Evolutionary conservation across 2,888 invertebrate species (phyloP).

Genomic region (Drosophila algonquin): DNA sequence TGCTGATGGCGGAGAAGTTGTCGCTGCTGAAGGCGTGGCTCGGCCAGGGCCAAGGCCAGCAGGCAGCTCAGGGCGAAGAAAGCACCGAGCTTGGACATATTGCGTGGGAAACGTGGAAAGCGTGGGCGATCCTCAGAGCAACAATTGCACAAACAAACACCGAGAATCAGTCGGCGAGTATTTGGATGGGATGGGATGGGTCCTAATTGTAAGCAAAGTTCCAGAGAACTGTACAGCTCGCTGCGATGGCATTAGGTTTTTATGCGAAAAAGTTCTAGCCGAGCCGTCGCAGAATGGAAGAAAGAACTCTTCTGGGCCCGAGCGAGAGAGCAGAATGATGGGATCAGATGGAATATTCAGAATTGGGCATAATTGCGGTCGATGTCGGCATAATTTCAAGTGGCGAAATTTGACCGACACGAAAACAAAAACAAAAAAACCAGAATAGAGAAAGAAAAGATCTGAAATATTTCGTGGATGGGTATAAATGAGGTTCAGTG

Average conservation of each 20-base stretch:
- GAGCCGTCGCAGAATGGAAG: not conserved
- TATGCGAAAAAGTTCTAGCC: constrained; percentile 73
- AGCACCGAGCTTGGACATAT: constrained; percentile 59
- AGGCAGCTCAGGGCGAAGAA: constrained; percentile 59
- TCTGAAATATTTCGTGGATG: constrained; percentile 6
- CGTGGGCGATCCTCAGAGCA: not conserved
- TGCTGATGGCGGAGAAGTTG: constrained; percentile 16
- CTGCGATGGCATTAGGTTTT: constrained; percentile 68
- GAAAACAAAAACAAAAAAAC: constrained; percentile 40
- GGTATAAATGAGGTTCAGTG: constrained; percentile 51
- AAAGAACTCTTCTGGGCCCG: constrained; percentile 18
- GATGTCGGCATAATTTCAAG: constrained; percentile 70
- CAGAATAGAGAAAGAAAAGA: constrained; percentile 25
- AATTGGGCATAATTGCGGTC: constrained; percentile 71
- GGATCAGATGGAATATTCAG: constrained; percentile 22
- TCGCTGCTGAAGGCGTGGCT: constrained; percentile 51
- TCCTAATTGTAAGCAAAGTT: constrained; percentile 80
- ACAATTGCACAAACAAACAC: no score
- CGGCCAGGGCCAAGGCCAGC: constrained; percentile 69
- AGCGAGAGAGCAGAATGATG: constrained; percentile 14
- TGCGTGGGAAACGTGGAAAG: not conserved
- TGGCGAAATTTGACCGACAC: constrained; percentile 46
- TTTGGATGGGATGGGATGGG: constrained; percentile 16
- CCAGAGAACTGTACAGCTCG: constrained; percentile 76
- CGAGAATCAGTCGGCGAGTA: no score